A percentile compares a stretch with the other conserved stretches of the same genome.
These are phyloP conservation scores for Zaprionus ornatus DNA, from an alignment of 1,140 invertebrate species.

Conservation along the genomic window DNA sequence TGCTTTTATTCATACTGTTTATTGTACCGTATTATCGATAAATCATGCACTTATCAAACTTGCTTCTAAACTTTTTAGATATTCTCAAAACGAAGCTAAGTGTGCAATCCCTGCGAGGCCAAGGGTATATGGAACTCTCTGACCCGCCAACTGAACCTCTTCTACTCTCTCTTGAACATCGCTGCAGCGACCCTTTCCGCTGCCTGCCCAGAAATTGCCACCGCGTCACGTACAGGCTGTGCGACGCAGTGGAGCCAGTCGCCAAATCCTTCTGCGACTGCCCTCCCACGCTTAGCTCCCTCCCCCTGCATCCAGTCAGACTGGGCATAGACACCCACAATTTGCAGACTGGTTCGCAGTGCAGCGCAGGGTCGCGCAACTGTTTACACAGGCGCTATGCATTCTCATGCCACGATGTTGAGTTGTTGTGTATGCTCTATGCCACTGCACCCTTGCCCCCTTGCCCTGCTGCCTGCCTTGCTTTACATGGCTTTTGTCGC, in stretches of 20 bases:
- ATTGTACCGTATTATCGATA: background rate
- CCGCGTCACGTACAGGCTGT: conserved; percentile 36
- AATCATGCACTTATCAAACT: background rate
- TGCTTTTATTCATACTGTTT: background rate
- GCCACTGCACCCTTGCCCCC: conserved; percentile 9
- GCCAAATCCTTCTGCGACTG: conserved; percentile 23
- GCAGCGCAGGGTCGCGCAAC: conserved; percentile 50
- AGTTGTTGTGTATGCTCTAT: conserved; percentile 8
- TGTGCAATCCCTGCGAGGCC: background rate
- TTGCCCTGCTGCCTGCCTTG: conserved; percentile 8
- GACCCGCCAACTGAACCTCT: conserved; percentile 19
- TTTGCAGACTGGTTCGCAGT: conserved; percentile 60
- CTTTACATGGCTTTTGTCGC: conserved; percentile 58
- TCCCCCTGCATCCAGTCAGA: background rate
- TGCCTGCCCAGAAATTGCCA: conserved; percentile 20
- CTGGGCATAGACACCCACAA: conserved; percentile 66
- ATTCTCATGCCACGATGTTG: conserved; percentile 29
- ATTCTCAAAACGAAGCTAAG: background rate
- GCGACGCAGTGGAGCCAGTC: conserved; percentile 9
- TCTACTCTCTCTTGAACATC: background rate
- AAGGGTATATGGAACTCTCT: background rate
- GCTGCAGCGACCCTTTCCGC: background rate
- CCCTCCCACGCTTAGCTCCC: background rate
- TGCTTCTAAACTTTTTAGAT: background rate
- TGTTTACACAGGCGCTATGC: conserved; percentile 42